These are phyloP conservation scores for Drosophila insularis DNA, from an alignment of 1,140 invertebrate genomes.

Conservation along the genomic window DNA sequence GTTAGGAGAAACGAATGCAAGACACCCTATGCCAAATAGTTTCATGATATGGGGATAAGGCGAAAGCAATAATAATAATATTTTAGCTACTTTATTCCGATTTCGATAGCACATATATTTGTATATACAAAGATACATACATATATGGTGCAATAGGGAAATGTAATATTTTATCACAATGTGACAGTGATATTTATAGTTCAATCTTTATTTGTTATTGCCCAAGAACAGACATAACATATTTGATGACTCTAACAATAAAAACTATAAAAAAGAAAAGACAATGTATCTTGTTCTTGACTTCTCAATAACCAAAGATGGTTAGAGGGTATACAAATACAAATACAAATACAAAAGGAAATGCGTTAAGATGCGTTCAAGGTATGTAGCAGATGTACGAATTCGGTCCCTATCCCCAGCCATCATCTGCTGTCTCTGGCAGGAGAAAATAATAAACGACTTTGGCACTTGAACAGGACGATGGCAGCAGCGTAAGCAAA, in stretches of 20 bases:
- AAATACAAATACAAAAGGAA: conserved; percentile 7
- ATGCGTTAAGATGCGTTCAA: conserved; percentile 2
- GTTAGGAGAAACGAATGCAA: neutral
- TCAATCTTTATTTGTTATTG: too few relatives aligned
- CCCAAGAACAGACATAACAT: too few relatives aligned
- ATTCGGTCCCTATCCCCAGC: conserved; percentile 5
- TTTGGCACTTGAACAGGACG: conserved; percentile 60
- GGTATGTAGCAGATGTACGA: conserved; percentile 15
- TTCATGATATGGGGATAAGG: too few relatives aligned
- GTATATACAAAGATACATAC: too few relatives aligned
- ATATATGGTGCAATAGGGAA: too few relatives aligned
- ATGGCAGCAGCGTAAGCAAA: conserved; percentile 53
- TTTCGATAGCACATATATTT: too few relatives aligned
- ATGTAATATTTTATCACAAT: too few relatives aligned
- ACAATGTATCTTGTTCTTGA: neutral
- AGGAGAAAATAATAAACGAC: conserved; percentile 79
- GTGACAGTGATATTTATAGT: too few relatives aligned
- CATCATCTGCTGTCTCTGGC: conserved; percentile 15
- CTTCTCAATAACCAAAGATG: neutral
- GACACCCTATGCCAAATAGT: neutral
- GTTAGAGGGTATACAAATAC: neutral
- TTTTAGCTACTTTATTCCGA: too few relatives aligned
- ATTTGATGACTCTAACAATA: neutral
- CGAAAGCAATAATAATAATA: too few relatives aligned
- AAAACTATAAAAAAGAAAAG: neutral